Evolutionary conservation across 1,140 invertebrate species (phyloP), one percentile per base, ranked within the genome.

Genomic region (Monomorium pharaonis): DNA sequence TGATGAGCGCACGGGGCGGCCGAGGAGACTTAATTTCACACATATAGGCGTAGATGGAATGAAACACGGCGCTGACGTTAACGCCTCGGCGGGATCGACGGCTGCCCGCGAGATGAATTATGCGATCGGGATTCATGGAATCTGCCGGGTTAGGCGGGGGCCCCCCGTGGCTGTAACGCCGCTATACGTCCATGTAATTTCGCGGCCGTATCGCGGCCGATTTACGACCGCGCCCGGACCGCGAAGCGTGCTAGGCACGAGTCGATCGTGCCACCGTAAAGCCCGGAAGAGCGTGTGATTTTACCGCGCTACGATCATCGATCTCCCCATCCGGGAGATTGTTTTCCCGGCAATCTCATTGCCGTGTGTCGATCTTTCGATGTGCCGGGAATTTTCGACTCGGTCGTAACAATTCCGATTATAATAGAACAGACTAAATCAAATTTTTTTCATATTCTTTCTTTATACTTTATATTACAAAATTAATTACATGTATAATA

Each of bases 251-350:
- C 86, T 86, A 89, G 87, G 80, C 83, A 88, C 74, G 78, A 81
- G 91, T 91, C 88, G 85, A 91, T 58, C 74, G 69, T 30, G 24
- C 49, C 77, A 47, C 87, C 89, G 87, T 92, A 91, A 92, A 92
- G 87, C 78, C 85, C 44, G 67, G 84, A 87, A 87, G 77, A 89
- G 81, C 77, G 51, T 24, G 78, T 54, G 78, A 83, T 83, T 83
- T 77, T 70, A 70, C 54, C 56, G 18, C 33, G 4, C 16, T 27
- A 12, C 69, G 60, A 86, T 67, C 85, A 69, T 58, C 67, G 58
- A 75, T 75, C 78, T 83, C 33, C 37, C 12, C 67, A 47, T 83
- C 42, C 42, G 54, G 67, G 14, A 42, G 37, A 83, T 83, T 83
- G 78, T 83, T 83, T 74, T 72, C 42, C 30, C 65, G 78, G 69